phyloP scores from a whole-genome alignment of 2,113 vertebrate genomes.

The Passerina amoena region DNA sequence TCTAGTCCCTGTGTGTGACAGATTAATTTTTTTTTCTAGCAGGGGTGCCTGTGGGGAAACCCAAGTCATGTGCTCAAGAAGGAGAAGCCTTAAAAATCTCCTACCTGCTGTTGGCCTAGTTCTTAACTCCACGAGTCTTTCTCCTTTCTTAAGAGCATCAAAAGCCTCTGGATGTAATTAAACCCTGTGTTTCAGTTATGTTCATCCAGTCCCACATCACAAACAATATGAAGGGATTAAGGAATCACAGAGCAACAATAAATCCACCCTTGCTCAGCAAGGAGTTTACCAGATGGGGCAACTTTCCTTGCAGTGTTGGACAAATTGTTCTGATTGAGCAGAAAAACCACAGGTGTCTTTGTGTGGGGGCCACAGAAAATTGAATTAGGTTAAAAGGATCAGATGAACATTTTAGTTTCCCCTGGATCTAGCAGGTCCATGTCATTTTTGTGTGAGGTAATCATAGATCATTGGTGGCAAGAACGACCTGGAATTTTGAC shows the following conservation, averaged over 20 bases:
- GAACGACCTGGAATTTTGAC: background rate
- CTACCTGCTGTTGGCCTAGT: background rate
- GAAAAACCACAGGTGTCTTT: background rate
- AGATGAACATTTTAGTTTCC: background rate
- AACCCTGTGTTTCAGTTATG: background rate
- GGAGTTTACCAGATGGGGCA: background rate
- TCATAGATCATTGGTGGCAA: background rate
- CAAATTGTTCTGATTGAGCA: background rate
- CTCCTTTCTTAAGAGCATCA: slow-evolving; percentile 20
- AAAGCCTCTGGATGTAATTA: slow-evolving; percentile 17
- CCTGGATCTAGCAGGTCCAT: background rate
- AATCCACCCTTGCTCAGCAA: background rate
- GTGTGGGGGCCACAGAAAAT: background rate
- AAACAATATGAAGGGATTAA: background rate
- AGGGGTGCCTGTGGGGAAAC: background rate
- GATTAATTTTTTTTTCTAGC: background rate
- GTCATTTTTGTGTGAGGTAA: background rate
- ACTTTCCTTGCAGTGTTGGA: background rate
- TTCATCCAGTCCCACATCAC: background rate
- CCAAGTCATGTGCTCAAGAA: background rate
- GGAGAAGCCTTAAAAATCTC: background rate
- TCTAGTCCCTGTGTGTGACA: background rate
- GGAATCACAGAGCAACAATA: background rate
- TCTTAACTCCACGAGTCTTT: background rate
- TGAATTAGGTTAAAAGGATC: background rate